Percentiles rank a stretch among this genome's conserved stretches.
These are phyloP conservation scores for Barbus barbus DNA, from an alignment of 2,113 vertebrate species.

Conservation along the genomic window DNA sequence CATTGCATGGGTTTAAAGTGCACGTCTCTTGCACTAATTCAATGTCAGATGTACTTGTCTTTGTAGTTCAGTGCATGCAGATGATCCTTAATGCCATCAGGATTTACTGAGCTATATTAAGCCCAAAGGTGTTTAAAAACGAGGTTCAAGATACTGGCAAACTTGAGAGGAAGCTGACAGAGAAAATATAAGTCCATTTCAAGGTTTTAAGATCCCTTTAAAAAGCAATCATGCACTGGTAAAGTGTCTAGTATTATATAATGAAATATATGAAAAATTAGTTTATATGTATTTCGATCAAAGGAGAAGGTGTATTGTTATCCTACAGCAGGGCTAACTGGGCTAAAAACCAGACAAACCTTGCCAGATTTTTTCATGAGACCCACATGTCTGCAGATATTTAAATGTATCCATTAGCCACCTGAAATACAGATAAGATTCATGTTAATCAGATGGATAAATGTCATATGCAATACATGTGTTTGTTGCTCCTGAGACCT, in stretches of 20 bases:
- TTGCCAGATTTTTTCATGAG: not conserved
- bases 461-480: not conserved
- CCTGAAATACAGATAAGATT: not conserved
- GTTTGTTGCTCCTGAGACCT: not conserved
- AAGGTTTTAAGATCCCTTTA: not conserved
- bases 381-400: not conserved
- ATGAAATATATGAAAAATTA: not conserved
- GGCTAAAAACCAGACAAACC: not conserved
- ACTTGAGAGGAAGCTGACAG: not conserved
- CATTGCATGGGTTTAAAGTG: not conserved
- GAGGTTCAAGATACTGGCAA: not conserved
- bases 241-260: not conserved
- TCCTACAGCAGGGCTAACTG: not conserved
- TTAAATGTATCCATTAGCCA: not conserved
- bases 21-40: not conserved
- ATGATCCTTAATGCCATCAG: not conserved
- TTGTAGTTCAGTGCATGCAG: not conserved
- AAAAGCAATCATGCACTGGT: not conserved
- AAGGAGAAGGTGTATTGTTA: not conserved
- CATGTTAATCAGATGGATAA: conserved; percentile 21
- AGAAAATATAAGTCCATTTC: not conserved
- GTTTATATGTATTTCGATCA: not conserved
- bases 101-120: conserved; percentile 2
- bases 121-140: not conserved
- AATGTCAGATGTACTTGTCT: conserved; percentile 21